A percentile compares a stretch with the other conserved stretches of the same genome.
These are phyloP conservation scores for Tapirus indicus DNA, from an alignment of 2,797 vertebrate genomes.

Conservation along the genomic window DNA sequence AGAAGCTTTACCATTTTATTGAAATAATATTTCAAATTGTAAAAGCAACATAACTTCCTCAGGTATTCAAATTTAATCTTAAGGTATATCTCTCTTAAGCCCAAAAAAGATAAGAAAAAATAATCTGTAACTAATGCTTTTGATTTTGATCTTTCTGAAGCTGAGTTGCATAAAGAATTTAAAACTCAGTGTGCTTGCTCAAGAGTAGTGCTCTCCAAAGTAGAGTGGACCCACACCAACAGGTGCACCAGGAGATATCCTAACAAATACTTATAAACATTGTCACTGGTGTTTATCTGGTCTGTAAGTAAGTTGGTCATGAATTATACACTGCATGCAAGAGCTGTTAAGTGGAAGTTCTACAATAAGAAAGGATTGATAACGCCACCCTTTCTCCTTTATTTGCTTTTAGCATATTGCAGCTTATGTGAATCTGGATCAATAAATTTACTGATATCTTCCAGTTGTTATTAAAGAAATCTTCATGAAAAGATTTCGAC, in stretches of 20 bases:
- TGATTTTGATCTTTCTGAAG: conserved; percentile 16
- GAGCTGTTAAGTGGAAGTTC: neutral
- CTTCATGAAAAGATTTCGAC: neutral
- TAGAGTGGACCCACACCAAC: neutral
- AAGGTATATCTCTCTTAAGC: neutral
- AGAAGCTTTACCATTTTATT: neutral
- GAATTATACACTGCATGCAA: neutral
- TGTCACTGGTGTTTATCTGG: neutral
- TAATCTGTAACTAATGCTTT: neutral
- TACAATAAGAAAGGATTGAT: neutral
- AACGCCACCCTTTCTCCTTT: neutral
- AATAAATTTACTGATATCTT: neutral
- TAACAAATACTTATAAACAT: neutral
- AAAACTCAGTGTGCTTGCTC: neutral
- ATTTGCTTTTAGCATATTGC: neutral
- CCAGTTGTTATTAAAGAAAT: neutral
- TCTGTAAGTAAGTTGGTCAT: neutral
- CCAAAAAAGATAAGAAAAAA: neutral
- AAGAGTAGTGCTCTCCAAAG: neutral
- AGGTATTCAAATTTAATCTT: neutral
- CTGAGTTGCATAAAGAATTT: neutral
- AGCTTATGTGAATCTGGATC: neutral
- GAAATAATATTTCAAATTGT: neutral
- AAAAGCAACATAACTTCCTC: neutral
- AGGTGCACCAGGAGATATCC: neutral